A percentile compares a stretch with the other conserved stretches of the same genome.
These are phyloP conservation scores for Stenolophus ochropezus DNA, from an alignment of 2,888 invertebrate species.

Conservation along the genomic window DNA sequence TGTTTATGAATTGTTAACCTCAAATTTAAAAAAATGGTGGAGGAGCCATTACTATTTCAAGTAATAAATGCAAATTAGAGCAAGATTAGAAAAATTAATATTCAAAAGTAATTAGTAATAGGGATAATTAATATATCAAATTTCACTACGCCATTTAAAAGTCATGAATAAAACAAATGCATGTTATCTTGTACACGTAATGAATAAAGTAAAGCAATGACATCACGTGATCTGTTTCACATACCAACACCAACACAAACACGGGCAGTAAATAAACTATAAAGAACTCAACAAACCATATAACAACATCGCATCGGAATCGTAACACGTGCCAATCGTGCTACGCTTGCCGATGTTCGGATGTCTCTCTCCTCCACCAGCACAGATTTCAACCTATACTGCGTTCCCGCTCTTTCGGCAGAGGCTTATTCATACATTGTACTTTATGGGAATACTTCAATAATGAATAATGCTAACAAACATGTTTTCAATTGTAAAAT, in stretches of 20 bases:
- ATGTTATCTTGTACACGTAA: no score
- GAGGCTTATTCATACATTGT: not conserved
- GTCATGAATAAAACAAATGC: not conserved
- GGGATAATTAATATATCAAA: not conserved
- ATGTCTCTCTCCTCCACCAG: not conserved
- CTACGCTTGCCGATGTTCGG: not conserved
- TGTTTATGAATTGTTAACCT: no score
- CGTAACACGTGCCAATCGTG: slow-evolving; percentile 23
- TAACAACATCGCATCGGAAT: slow-evolving; percentile 23
- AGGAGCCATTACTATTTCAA: no score
- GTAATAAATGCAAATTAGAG: not conserved
- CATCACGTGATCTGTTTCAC: slow-evolving; percentile 3
- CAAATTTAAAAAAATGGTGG: no score
- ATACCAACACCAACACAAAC: not conserved
- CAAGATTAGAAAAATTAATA: not conserved
- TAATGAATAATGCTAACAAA: not conserved
- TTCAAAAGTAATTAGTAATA: not conserved
- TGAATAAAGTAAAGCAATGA: not conserved
- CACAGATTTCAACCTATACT: not conserved
- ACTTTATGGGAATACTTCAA: not conserved
- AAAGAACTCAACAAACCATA: slow-evolving; percentile 26
- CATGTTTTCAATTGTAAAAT: not conserved
- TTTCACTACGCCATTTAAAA: not conserved
- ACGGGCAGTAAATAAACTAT: slow-evolving; percentile 12
- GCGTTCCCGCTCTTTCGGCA: not conserved